These are phyloP conservation scores for Enteromius afrohamiltoni DNA, from an alignment of 2,797 vertebrate genomes.

Conservation along the genomic window DNA sequence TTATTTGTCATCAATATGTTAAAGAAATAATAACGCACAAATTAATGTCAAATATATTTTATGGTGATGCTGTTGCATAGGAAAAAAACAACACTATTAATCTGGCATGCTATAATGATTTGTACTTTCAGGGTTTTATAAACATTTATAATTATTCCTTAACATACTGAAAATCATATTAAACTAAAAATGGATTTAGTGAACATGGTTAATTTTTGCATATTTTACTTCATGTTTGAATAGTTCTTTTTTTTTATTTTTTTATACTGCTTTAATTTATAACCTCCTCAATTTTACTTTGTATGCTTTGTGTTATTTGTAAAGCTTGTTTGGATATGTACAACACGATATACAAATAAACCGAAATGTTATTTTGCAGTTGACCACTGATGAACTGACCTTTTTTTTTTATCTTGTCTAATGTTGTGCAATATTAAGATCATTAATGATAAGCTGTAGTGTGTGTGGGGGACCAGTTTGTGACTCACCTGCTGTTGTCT, in stretches of 20 bases:
- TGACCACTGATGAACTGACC: background rate
- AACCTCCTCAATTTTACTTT: background rate
- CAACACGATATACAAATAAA: background rate
- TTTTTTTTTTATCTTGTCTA: background rate
- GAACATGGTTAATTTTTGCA: background rate
- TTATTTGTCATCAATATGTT: background rate
- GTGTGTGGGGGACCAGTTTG: background rate
- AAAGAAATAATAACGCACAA: background rate
- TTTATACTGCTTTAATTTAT: background rate
- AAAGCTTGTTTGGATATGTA: background rate
- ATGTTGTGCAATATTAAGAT: background rate
- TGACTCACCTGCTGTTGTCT: slow-evolving; percentile 85
- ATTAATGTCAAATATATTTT: background rate
- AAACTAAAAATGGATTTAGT: background rate
- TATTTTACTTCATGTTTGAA: too few species aligned
- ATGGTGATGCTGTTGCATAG: background rate
- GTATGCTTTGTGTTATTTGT: background rate
- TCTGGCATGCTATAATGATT: background rate
- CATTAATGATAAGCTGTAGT: background rate
- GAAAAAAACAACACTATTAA: background rate
- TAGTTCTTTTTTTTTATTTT: background rate
- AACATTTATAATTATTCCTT: background rate
- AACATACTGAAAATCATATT: background rate
- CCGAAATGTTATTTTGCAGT: background rate
- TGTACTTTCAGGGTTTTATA: background rate